These are phyloP conservation scores for Crotalus helleri DNA, from an alignment of 2,113 vertebrate genomes.

Conservation along the genomic window DNA sequence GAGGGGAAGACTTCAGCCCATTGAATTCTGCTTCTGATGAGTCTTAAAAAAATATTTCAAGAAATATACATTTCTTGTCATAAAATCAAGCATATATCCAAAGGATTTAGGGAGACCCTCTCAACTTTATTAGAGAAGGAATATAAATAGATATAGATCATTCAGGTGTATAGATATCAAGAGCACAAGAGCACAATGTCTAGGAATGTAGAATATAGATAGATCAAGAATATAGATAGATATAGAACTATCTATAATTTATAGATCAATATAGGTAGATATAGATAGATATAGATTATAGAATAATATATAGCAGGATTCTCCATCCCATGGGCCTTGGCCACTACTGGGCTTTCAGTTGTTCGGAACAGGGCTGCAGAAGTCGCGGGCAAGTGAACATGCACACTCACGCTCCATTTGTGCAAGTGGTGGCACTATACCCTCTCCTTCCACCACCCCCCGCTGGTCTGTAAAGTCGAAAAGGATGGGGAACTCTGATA, in stretches of 20 bases:
- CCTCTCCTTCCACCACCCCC: too few species aligned
- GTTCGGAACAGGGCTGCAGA: too few species aligned
- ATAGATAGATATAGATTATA: neutral
- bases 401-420: too few species aligned
- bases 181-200: neutral
- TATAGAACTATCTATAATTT: neutral
- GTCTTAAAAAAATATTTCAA: neutral
- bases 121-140: neutral
- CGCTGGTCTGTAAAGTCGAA: too few species aligned
- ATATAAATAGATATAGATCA: neutral
- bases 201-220: neutral
- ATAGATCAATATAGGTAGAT: neutral
- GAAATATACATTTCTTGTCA: neutral
- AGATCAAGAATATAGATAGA: neutral
- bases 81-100: neutral
- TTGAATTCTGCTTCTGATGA: neutral
- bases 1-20: neutral
- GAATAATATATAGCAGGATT: neutral
- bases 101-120: neutral
- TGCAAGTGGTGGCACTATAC: too few species aligned
- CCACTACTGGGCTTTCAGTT: too few species aligned
- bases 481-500: too few species aligned
- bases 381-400: too few species aligned
- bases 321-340: too few species aligned
- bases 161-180: neutral